Evolutionary conservation across 2,797 vertebrate genomes (phyloP), one percentile per base, ranked within the genome.

Genomic region (Odontamblyopus lacepedii): DNA sequence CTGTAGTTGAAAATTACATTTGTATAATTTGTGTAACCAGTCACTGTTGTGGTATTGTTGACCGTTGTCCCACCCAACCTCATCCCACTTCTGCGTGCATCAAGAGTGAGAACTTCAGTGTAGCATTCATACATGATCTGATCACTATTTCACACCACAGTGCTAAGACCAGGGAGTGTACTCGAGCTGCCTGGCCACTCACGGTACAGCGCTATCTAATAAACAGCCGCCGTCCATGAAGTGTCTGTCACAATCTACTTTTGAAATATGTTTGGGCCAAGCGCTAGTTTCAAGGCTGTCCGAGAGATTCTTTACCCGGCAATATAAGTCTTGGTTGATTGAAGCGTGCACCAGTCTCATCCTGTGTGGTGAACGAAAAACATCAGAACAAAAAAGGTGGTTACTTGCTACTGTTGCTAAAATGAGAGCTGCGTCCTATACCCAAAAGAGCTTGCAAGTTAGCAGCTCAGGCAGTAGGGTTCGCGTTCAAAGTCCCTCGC

Each of bases 181-280:
- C 75, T 59, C 9, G 67, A 87, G 83, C 79, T 11, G 60, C 66
- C 63, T 68, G 65, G 72, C 56, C 71, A 64, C 87, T 91, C 84
- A 88, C 92, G 91, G 75, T 82, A 85, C 79, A 86, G 70, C 79
- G 87, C 83, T 75, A 90, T 80, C 86, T 93, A 93, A 94, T 93
- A 91, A 91, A 84, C 80, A 81, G 71, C 78, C 73, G 72, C 83
- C 80, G 83, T 83, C 69, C 81, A 81, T 73, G 75, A 63, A 75
- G 67, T 69, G 82, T 76, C 72, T 74, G 92, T 94, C 92, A 93
- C 86, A 75, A 77, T 91, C 91, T 82, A 53, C 84, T 89, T 93
- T 93, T 92, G 87, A 91, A 92, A 87, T 81, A 88, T 92, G 88
- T 91, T 84, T 86, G 84, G 88, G 75, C 69, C 73, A 69, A 73